phyloP scores from a whole-genome alignment of 2,797 vertebrate species.

The Parotocinclus haroldoi region DNA sequence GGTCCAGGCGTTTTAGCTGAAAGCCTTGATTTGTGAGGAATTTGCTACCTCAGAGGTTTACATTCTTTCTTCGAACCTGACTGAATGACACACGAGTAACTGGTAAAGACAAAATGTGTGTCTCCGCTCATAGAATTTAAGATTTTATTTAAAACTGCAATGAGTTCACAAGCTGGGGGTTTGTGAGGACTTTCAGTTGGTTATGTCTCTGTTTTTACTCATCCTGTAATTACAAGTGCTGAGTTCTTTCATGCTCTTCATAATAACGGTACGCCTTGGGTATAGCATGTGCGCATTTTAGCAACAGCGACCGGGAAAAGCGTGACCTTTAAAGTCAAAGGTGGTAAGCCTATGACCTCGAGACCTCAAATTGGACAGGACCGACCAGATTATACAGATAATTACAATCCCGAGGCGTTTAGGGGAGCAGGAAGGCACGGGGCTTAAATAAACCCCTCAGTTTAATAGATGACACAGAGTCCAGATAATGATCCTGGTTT shows the following conservation, averaged over 20 bases:
- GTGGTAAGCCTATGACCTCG: not conserved
- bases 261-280: not conserved
- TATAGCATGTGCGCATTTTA: slow-evolving; percentile 11
- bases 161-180: too few relatives aligned
- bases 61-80: too few relatives aligned
- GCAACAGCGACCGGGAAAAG: slow-evolving; percentile 6
- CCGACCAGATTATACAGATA: slow-evolving; percentile 21
- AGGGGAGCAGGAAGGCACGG: not conserved
- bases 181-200: too few relatives aligned
- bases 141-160: too few relatives aligned
- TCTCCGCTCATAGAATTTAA: too few relatives aligned
- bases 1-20: too few relatives aligned
- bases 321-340: slow-evolving; percentile 31
- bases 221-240: not conserved
- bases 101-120: too few relatives aligned
- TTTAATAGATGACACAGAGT: slow-evolving; percentile 10
- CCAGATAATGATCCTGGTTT: slow-evolving; percentile 23
- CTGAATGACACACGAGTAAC: too few relatives aligned
- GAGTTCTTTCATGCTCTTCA: not conserved
- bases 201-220: too few relatives aligned
- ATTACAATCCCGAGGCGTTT: slow-evolving; percentile 10
- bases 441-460: not conserved
- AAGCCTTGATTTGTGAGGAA: too few relatives aligned
- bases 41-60: too few relatives aligned
- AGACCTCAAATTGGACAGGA: slow-evolving; percentile 7